A percentile compares a stretch with the other conserved stretches of the same genome.
Evolutionary conservation across 2,113 vertebrate genomes (phyloP).

Genomic region (Pygoscelis antarcticus): DNA sequence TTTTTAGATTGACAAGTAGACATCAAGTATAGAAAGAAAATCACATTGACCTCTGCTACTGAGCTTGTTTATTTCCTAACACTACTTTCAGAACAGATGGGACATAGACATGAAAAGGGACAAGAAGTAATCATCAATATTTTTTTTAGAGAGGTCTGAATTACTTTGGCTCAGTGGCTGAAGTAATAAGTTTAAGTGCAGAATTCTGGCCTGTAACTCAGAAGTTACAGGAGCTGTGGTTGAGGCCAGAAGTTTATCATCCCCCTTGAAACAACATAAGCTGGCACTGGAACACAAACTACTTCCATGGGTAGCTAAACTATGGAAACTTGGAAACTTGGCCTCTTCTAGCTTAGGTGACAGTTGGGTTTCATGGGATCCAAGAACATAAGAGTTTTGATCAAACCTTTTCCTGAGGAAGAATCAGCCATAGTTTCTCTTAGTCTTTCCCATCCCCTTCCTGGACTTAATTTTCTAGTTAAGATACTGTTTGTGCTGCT

Average conservation of each 20-base stretch:
- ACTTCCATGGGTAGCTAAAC: neutral
- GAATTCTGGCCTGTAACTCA: neutral
- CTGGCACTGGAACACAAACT: neutral
- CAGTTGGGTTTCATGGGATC: neutral
- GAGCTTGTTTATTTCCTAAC: neutral
- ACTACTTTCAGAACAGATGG: neutral
- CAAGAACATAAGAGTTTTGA: neutral
- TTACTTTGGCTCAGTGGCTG: neutral
- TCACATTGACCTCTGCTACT: neutral
- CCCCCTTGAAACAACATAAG: neutral
- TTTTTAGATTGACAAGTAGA: neutral
- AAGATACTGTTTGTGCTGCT: neutral
- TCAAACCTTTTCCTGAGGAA: neutral
- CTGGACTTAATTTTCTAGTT: neutral
- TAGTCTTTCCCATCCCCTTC: neutral
- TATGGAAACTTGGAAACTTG: neutral
- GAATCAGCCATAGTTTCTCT: neutral
- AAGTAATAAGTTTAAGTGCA: neutral
- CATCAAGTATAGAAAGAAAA: neutral
- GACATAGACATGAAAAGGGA: neutral
- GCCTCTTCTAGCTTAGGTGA: neutral
- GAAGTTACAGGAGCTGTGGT: neutral
- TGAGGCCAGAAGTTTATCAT: neutral
- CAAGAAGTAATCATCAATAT: neutral
- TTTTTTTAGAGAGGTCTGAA: neutral